Base-by-base conservation (phyloP, 2,113 vertebrate genomes). In the Sylvia atricapilla region DNA sequence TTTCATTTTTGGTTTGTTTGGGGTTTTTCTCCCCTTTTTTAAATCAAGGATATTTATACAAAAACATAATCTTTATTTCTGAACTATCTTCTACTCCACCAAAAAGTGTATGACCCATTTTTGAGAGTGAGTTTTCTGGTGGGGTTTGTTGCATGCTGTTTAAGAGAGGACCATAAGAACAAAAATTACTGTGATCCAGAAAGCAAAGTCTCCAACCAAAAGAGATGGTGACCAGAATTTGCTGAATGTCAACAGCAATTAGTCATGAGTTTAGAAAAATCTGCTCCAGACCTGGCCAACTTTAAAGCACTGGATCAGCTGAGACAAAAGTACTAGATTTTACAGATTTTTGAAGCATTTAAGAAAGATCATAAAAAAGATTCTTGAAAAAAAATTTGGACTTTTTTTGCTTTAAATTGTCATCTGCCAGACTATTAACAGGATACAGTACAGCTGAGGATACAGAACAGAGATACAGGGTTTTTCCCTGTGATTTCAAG, bases 21-120 rank as follows among this genome's bases (percentile, higher is more conserved):
- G 7, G 5, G 14, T 69, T 68, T 47, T 89, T 83, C 66, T 76
- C 64, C 15, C 7, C 3, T 13, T 80, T 93, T 80, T 60, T 5
- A 86, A 84, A 92, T 77, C 55, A 94, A 86, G 64, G 67, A 66
- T 90, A 87, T 96, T 95, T 95, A 75, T 93, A 80, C 20, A 33
- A 92, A 83, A 80, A 17, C 46, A 44, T 41, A 56, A 52, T 75
- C 25, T 63, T 81, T 69, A 70, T 74, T 87, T 52, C 43, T 68
- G 44, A 53, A 79, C 63, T n/a, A 4, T 60, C 25, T 12, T 90
- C 21, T 81, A 41, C 14, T 89, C 35, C 30, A 64, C 50, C 18
- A 16, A 90, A 77, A 25, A 35, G 43, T 46, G 4, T 24, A 74
- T 21, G 5, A 13, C 4, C 21, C n/a, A 64, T 56, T 85, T 82